Evolutionary conservation across 2,888 invertebrate species (phyloP).

Genomic region (Dysmachus trigonus): DNA sequence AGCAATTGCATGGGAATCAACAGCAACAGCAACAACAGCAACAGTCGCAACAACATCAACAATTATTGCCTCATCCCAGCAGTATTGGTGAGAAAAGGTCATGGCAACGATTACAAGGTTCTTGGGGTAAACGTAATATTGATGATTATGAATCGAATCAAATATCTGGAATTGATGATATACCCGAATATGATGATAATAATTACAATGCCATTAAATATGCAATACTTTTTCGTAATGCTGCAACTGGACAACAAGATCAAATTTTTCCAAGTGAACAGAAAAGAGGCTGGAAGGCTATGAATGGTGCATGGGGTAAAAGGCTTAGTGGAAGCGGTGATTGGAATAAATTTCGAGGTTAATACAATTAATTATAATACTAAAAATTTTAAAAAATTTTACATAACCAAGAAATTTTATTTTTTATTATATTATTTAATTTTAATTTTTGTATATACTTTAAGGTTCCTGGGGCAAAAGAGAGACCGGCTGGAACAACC

Average conservation of each 20-base stretch:
- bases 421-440: conserved; percentile 42
- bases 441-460: neutral
- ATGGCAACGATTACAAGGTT: conserved; percentile 74
- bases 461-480: conserved; percentile 80
- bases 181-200: conserved; percentile 3
- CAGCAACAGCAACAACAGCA: neutral
- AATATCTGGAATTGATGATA: neutral
- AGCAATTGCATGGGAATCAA: neutral
- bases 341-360: conserved; percentile 71
- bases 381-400: conserved; percentile 43
- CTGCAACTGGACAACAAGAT: neutral
- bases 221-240: neutral
- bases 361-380: too few relatives aligned
- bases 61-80: neutral
- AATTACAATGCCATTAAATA: neutral
- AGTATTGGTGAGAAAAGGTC: conserved; percentile 63
- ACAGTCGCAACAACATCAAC: neutral
- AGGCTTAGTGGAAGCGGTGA: conserved; percentile 66
- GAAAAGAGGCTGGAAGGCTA: conserved; percentile 75
- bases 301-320: conserved; percentile 81
- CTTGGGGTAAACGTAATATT: conserved; percentile 73
- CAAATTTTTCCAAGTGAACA: conserved; percentile 59
- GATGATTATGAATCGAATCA: conserved; percentile 43
- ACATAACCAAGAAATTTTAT: neutral
- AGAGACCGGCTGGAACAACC: conserved; percentile 81